Conservation (phyloP, 2,113 vertebrate species). For the Rhodinocichla rosea region DNA sequence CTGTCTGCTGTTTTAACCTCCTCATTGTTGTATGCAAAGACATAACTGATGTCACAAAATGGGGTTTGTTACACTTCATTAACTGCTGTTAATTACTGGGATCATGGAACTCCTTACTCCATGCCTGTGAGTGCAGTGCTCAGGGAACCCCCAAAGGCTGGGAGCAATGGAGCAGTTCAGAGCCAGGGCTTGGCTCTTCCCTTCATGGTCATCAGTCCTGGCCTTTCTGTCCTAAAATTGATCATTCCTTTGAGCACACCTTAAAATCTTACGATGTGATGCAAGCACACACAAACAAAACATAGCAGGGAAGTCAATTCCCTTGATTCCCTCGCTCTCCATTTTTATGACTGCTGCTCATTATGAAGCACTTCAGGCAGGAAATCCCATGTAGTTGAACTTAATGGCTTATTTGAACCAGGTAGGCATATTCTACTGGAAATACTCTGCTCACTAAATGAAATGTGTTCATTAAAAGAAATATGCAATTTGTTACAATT, state of each 20-base stretch:
- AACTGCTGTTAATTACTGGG: not conserved
- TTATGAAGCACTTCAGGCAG: not conserved
- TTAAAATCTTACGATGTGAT: not conserved
- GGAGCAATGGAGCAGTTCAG: not conserved
- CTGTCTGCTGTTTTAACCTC: not conserved
- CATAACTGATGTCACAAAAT: not conserved
- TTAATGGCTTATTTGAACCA: not conserved
- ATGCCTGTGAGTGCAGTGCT: not conserved
- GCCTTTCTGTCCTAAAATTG: not conserved
- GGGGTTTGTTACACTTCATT: not conserved
- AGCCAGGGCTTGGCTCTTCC: not conserved
- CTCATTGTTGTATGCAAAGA: not conserved
- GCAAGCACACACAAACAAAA: not conserved
- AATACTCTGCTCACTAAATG: not conserved
- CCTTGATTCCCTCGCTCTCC: not conserved
- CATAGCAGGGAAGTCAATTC: not conserved
- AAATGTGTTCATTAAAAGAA: not conserved
- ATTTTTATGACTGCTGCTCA: not conserved
- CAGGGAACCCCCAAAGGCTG: not conserved
- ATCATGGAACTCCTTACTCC: not conserved
- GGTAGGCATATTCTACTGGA: not conserved
- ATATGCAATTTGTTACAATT: not conserved
- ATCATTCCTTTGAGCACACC: not conserved
- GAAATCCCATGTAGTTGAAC: not conserved
- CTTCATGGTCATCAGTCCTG: not conserved